A percentile compares a stretch with the other conserved stretches of the same genome.
These are phyloP conservation scores for Camptogramma bilineatum DNA, from an alignment of 2,888 invertebrate genomes.

Conservation along the genomic window DNA sequence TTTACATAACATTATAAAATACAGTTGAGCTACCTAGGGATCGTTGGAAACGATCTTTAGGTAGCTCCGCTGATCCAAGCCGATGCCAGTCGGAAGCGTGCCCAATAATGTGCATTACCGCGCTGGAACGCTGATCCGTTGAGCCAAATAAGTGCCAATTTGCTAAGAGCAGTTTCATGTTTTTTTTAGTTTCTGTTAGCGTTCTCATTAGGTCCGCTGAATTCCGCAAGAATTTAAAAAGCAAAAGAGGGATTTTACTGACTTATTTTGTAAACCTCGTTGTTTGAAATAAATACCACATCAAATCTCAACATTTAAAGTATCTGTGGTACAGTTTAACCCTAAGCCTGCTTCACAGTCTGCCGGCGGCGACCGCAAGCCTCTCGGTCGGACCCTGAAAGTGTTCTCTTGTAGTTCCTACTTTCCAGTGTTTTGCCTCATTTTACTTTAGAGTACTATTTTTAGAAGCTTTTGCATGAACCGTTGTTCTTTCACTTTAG, in stretches of 20 bases:
- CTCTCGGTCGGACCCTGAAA: conserved; percentile 48
- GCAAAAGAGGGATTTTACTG: not conserved
- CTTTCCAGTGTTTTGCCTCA: conserved; percentile 51
- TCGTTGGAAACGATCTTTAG: too few species aligned
- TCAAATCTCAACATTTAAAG: conserved; percentile 4
- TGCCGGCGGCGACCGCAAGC: conserved; percentile 44
- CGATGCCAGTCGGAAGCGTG: too few species aligned
- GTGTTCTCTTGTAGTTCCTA: conserved; percentile 56
- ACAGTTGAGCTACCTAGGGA: too few species aligned
- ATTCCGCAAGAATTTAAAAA: not conserved
- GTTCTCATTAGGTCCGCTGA: too few species aligned
- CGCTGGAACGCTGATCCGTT: too few species aligned
- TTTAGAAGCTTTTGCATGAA: conserved; percentile 31
- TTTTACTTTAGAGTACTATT: conserved; percentile 51
- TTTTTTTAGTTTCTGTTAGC: too few species aligned
- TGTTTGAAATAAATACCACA: not conserved
- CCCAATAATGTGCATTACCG: too few species aligned
- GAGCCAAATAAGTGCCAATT: too few species aligned
- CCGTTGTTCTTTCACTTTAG: conserved; percentile 10
- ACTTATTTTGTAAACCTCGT: not conserved
- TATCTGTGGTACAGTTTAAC: conserved; percentile 25
- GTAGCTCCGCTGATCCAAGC: too few species aligned
- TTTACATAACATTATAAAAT: too few species aligned
- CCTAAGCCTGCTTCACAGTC: conserved; percentile 15
- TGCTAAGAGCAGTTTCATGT: too few species aligned